phyloP scores from a whole-genome alignment of 1,140 invertebrate genomes.

The Eriocheir sinensis region DNA sequence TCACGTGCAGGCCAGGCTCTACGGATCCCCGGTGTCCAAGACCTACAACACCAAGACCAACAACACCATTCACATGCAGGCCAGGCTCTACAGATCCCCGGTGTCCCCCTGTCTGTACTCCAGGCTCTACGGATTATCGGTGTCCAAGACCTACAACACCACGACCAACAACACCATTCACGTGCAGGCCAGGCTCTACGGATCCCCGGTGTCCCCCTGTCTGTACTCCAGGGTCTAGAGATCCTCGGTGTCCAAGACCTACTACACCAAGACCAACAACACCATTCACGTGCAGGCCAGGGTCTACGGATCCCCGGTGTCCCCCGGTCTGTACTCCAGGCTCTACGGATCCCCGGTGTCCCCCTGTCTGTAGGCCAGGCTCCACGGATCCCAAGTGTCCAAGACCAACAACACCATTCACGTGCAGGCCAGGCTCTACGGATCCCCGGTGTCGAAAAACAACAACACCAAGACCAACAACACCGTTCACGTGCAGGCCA shows the following conservation, averaged over 20 bases:
- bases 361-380: background rate
- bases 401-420: constrained; percentile 8
- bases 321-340: too few relatives aligned
- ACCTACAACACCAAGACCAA: constrained; percentile 80
- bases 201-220: constrained; percentile 42
- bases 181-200: constrained; percentile 64
- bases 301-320: constrained; percentile 38
- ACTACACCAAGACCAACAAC: background rate
- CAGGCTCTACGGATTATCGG: constrained; percentile 42
- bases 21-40: constrained; percentile 81
- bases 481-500: constrained; percentile 79
- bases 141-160: constrained; percentile 79
- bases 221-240: background rate
- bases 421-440: constrained; percentile 35
- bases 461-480: background rate
- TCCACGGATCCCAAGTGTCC: constrained; percentile 6
- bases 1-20: constrained; percentile 56
- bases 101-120: constrained; percentile 79
- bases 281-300: constrained; percentile 33
- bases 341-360: constrained; percentile 68
- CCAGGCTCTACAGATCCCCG: constrained; percentile 79
- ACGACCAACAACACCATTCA: background rate
- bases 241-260: constrained; percentile 28
- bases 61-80: constrained; percentile 18
- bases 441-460: constrained; percentile 25